phyloP scores from a whole-genome alignment of 2,113 vertebrate genomes.

The Boulengeromyrus knoepffleri region DNA sequence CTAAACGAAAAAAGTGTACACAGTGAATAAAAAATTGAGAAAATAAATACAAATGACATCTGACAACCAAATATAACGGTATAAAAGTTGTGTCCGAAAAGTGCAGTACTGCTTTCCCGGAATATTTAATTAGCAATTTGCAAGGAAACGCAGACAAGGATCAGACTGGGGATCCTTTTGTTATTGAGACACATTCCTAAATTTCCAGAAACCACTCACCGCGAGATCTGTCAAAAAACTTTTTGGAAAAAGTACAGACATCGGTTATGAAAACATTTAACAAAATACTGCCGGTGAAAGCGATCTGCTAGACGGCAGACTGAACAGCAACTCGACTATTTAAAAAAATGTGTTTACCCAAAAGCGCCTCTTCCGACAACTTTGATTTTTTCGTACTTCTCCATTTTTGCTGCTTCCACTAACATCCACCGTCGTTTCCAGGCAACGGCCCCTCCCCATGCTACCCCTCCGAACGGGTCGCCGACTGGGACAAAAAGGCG shows the following conservation, averaged over 20 bases:
- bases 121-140: neutral
- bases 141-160: neutral
- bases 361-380: constrained; percentile 95
- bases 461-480: constrained; percentile 46
- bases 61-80: neutral
- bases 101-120: neutral
- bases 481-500: constrained; percentile 42
- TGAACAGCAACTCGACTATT: neutral
- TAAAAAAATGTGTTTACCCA: constrained; percentile 64
- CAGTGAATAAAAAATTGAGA: neutral
- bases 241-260: neutral
- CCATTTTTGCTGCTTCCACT: constrained; percentile 61
- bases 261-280: neutral
- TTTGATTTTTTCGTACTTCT: constrained; percentile 96
- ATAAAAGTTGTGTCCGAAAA: neutral
- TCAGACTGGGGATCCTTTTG: neutral
- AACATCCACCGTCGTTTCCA: constrained; percentile 54
- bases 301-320: neutral
- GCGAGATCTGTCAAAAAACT: neutral
- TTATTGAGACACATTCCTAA: neutral
- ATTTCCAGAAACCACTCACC: neutral
- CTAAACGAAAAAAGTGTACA: neutral
- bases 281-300: neutral
- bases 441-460: constrained; percentile 47
- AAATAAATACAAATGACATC: neutral